Conservation (phyloP, 2,888 invertebrate species). For the Stegophylla sp. region DNA sequence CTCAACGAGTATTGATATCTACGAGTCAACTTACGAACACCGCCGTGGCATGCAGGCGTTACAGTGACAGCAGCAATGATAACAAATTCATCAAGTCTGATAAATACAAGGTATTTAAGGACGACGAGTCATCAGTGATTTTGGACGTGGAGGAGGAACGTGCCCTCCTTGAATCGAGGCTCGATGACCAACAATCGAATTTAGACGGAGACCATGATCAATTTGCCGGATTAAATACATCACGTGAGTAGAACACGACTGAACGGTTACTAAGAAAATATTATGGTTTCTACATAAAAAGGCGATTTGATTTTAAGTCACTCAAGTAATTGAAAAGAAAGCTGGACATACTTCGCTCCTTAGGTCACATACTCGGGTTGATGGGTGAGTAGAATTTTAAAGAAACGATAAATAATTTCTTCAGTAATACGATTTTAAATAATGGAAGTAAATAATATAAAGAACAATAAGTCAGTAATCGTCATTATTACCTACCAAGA, state of each 20-base stretch:
- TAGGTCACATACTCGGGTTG: too few relatives aligned
- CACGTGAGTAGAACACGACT: constrained; percentile 67
- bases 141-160: constrained; percentile 77
- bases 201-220: constrained; percentile 64
- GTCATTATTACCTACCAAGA: too few relatives aligned
- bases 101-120: constrained; percentile 76
- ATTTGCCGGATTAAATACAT: constrained; percentile 71
- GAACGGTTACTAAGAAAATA: too few relatives aligned
- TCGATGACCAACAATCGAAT: neutral
- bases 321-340: too few relatives aligned
- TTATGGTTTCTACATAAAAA: too few relatives aligned
- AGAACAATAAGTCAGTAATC: too few relatives aligned
- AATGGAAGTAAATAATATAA: too few relatives aligned
- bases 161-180: constrained; percentile 12
- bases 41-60: neutral
- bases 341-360: too few relatives aligned
- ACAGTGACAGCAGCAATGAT: neutral
- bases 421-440: too few relatives aligned
- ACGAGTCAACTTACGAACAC: neutral
- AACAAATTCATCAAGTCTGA: constrained; percentile 59
- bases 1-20: neutral
- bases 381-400: too few relatives aligned
- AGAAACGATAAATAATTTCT: too few relatives aligned
- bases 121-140: constrained; percentile 74
- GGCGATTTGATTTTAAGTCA: too few relatives aligned